Conservation (phyloP, 2,888 invertebrate species). For the Drosophila buzzatii region DNA sequence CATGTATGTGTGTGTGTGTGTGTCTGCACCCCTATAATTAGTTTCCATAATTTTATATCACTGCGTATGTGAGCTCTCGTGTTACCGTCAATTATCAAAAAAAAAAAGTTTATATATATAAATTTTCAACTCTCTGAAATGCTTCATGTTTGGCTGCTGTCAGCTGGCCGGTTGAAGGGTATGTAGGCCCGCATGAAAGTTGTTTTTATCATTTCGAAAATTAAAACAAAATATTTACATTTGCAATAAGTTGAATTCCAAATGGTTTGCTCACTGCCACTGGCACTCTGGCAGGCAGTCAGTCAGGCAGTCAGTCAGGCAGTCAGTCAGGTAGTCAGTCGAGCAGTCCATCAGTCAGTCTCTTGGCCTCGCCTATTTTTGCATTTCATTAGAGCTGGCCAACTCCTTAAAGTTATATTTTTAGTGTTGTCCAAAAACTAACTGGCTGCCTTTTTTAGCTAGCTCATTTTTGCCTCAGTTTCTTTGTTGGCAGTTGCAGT, state of each 20-base stretch:
- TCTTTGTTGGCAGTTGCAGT: conserved; percentile 46
- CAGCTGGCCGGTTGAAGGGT: conserved; percentile 10
- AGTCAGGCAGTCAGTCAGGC: conserved; percentile 1
- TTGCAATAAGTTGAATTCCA: conserved; percentile 66
- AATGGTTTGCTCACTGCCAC: conserved; percentile 39
- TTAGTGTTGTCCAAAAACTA: conserved; percentile 30
- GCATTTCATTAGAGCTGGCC: conserved; percentile 40
- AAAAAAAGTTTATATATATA: conserved; percentile 10
- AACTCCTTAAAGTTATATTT: conserved; percentile 22
- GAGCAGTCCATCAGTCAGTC: conserved; percentile 9
- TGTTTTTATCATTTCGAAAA: conserved; percentile 63
- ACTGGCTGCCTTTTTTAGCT: conserved; percentile 40
- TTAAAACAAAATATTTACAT: conserved; percentile 80
- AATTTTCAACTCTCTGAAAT: conserved; percentile 29
- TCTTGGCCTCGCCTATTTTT: conserved; percentile 21
- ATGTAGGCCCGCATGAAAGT: conserved; percentile 63
- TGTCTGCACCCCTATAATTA: conserved; percentile 74
- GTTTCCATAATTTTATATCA: conserved; percentile 74
- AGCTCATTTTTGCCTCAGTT: conserved; percentile 59
- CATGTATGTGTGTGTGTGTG: not conserved
- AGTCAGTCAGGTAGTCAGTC: conserved; percentile 10
- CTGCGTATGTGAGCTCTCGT: conserved; percentile 54
- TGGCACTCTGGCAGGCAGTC: not conserved
- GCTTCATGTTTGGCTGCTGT: conserved; percentile 26
- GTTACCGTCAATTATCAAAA: conserved; percentile 39